Base-by-base conservation (phyloP, 1,140 invertebrate genomes). In the Formica exsecta region DNA sequence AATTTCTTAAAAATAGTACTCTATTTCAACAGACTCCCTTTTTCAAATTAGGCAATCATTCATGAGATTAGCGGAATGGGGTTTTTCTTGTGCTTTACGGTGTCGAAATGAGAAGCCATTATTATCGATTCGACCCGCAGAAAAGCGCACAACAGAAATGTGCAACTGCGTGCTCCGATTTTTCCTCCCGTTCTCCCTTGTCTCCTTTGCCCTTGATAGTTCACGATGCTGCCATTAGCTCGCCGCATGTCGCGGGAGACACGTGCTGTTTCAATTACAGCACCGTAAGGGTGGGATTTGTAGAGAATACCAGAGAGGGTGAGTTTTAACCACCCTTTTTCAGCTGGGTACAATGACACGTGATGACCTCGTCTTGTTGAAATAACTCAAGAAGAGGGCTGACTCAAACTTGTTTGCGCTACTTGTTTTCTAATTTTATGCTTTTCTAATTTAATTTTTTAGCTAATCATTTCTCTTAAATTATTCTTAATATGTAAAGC, bases 201-300 rank as follows among this genome's bases (percentile, higher is more conserved):
- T 68, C 25, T 73, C 59, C 66, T 75, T 83, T 77, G 76, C 77
- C 61, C 86, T 87, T 86, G 91, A 91, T 91, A 91, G 89, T 81
- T 81, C 51, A 74, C 88, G 89, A 91, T 89, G 86, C 66, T 36
- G 62, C 91, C 88, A 91, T 91, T 91, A 91, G 86, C 80, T 89
- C 70, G 75, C 84, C 86, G 86, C 79, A 75, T 83, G 88, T 87
- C 71, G 86, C 87, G 68, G 66, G 70, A 86, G 91, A 90, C 91
- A 91, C 91, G 91, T 90, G 91, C 91, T 90, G 88, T 91, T 91
- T 91, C 91, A 90, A 92, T 91, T 91, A 91, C 84, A 79, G 25
- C 22, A 22, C 59, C 71, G 84, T 86, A 90, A 90, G 88, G 89
- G 89, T 76, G 71, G 65, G 71, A 83, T 83, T 83, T 83, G 79